Percentiles rank a stretch among this genome's conserved stretches.
Evolutionary conservation across 2,113 vertebrate genomes (phyloP).

Genomic region (Galeopterus variegatus): DNA sequence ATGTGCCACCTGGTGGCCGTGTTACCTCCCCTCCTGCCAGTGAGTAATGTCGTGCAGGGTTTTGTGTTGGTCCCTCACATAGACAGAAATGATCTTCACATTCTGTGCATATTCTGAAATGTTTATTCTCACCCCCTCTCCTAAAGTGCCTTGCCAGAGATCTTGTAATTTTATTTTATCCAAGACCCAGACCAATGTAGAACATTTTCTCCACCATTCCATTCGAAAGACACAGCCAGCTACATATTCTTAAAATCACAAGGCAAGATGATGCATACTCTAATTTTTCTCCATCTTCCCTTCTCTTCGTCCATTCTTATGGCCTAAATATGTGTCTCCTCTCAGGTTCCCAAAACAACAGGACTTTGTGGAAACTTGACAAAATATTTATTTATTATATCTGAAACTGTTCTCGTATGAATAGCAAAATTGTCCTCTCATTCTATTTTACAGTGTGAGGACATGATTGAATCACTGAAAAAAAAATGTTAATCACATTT

Average conservation of each 20-base stretch:
- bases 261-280: background rate
- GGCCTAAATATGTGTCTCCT: background rate
- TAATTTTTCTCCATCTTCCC: background rate
- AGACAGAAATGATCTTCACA: background rate
- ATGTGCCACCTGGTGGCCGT: accelerated
- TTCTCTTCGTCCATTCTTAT: background rate
- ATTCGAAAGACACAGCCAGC: background rate
- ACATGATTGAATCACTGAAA: background rate
- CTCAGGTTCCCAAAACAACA: background rate
- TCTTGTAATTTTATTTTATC: background rate
- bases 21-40: accelerated
- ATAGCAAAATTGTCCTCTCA: slow-evolving; percentile 52
- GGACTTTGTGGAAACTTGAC: background rate
- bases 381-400: slow-evolving; percentile 20
- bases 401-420: background rate
- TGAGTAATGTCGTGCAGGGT: background rate
- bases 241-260: background rate
- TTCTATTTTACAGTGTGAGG: background rate
- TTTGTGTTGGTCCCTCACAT: background rate
- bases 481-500: slow-evolving; percentile 55
- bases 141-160: background rate
- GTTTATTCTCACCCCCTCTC: background rate
- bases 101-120: background rate
- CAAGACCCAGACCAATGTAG: background rate
- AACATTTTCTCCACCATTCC: background rate